phyloP scores from a whole-genome alignment of 1,140 invertebrate species.

The Aphelenchoides besseyi region DNA sequence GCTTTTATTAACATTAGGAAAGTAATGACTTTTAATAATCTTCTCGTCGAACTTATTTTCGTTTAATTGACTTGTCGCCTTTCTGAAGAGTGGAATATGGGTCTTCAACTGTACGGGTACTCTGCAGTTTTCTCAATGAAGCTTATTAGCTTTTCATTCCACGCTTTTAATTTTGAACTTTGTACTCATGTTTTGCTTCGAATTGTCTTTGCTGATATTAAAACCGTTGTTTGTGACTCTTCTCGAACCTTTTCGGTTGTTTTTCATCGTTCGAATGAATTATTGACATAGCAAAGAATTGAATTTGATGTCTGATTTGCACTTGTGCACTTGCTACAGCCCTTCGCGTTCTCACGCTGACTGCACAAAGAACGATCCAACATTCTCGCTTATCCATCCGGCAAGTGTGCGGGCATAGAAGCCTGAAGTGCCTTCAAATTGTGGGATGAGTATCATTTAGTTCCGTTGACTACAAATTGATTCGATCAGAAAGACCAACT shows the following conservation, averaged over 20 bases:
- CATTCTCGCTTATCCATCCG: neutral
- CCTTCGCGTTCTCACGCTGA: neutral
- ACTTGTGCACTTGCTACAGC: neutral
- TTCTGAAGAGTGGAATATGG: too few species aligned
- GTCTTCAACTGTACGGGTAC: neutral
- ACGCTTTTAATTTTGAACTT: neutral
- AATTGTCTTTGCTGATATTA: neutral
- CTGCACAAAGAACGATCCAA: neutral
- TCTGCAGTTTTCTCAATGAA: constrained; percentile 4
- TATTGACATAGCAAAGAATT: neutral
- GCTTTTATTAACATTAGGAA: neutral
- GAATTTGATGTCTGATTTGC: neutral
- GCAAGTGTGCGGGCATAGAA: neutral
- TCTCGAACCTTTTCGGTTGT: neutral
- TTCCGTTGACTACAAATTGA: too few species aligned
- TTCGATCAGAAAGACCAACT: too few species aligned
- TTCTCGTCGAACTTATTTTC: too few species aligned
- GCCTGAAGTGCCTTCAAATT: neutral
- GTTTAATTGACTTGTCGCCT: too few species aligned
- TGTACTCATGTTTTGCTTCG: neutral
- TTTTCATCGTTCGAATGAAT: neutral
- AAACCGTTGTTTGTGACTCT: neutral
- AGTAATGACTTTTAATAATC: neutral
- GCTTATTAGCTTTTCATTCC: neutral
- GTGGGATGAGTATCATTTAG: too few species aligned